phyloP scores from a whole-genome alignment of 2,797 vertebrate genomes.

The Paramormyrops hopkinsi region DNA sequence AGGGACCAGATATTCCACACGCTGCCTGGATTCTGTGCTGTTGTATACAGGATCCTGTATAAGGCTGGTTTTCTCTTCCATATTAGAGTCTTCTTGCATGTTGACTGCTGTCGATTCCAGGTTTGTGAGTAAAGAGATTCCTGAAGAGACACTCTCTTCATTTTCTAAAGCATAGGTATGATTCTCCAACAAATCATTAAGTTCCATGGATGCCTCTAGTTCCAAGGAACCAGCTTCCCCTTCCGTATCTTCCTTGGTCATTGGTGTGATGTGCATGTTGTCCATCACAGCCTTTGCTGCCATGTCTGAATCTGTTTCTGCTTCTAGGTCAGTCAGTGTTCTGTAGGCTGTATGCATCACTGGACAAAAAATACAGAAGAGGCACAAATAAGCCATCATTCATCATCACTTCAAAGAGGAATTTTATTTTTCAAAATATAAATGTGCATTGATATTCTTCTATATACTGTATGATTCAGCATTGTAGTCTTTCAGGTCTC shows the following conservation, averaged over 20 bases:
- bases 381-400: background rate
- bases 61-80: conserved; percentile 25
- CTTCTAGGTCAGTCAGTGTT: conserved; percentile 45
- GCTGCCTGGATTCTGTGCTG: background rate
- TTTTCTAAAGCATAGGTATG: conserved; percentile 22
- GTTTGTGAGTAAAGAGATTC: background rate
- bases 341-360: conserved; percentile 35
- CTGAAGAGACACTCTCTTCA: background rate
- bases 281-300: conserved; percentile 57
- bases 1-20: background rate
- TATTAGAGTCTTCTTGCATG: background rate
- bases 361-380: conserved; percentile 26
- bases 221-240: conserved; percentile 20
- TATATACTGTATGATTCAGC: background rate
- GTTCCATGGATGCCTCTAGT: background rate
- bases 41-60: background rate
- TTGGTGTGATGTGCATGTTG: conserved; percentile 34
- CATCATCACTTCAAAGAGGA: background rate
- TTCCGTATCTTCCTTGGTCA: conserved; percentile 24
- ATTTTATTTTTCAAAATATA: conserved; percentile 7
- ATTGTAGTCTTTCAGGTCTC: background rate
- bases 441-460: background rate
- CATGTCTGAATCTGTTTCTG: conserved; percentile 46
- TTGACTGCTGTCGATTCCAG: background rate
- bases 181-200: background rate